Conservation (phyloP, 2,888 invertebrate genomes). For the Chaetogeoica ovagalla region DNA sequence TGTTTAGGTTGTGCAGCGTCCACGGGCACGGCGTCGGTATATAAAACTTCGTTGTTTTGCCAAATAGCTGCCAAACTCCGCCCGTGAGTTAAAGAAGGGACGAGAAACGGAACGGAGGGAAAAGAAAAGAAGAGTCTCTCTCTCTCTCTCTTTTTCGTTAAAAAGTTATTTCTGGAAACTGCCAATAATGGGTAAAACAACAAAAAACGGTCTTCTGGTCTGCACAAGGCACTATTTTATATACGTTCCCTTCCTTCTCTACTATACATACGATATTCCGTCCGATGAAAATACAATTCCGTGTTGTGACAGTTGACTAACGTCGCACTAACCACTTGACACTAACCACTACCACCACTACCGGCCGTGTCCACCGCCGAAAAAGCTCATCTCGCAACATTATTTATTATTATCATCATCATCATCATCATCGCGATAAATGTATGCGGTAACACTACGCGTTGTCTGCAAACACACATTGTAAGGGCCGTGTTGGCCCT, state of each 20-base stretch:
- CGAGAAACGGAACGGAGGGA: conserved; percentile 8
- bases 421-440: no score
- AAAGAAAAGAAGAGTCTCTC: no score
- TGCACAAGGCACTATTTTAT: conserved; percentile 40
- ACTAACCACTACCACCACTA: no score
- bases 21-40: conserved; percentile 16
- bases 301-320: conserved; percentile 29
- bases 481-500: no score
- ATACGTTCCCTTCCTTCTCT: conserved; percentile 25
- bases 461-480: no score
- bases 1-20: conserved; percentile 43
- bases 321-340: background rate
- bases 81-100: conserved; percentile 44
- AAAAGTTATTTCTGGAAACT: conserved; percentile 52
- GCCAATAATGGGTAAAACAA: conserved; percentile 52
- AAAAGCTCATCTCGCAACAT: no score
- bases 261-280: no score
- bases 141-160: conserved; percentile 10
- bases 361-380: no score
- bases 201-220: conserved; percentile 36
- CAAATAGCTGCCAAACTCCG: conserved; percentile 45
- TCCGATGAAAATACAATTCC: conserved; percentile 34
- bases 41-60: conserved; percentile 38
- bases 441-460: no score
- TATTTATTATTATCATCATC: no score